Evolutionary conservation across 1,140 invertebrate species (phyloP), one percentile per base, ranked within the genome.

Genomic region (Drosophila albomicans): DNA sequence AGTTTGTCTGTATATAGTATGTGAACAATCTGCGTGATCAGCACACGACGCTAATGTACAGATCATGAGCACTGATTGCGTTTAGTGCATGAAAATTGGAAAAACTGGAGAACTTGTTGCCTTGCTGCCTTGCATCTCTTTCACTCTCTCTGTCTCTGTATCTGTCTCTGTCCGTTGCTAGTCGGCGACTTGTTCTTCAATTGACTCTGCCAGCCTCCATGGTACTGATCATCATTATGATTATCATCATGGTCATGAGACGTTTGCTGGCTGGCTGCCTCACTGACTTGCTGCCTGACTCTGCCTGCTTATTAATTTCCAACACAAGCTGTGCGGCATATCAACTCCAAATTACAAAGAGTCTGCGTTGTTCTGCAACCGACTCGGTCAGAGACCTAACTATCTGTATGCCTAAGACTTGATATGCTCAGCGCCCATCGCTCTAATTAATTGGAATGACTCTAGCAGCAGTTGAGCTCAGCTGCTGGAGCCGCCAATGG

Each of bases 1-100:
- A 32, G 28, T 57, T 3, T 13, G 20, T 41, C 7, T 57, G 15
- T 38, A 2, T 61, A 8, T 49, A 5, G 35, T 64, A 45, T 79
- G 62, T 77, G 68, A 66, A 81, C 78, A 88, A 88, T 88, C 85
- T 85, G 81, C 75, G 75, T 90, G 85, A 88, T 89, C 85, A 88
- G 84, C 81, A 88, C 78, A 89, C 85, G 84, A 88, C 84, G 81
- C 78, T 88, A 88, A 88, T 88, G 84, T 88, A 89, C 86, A 89
- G 85, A 88, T 88, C 84, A 88, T 88, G 84, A 84, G 84, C 84
- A 89, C 81, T 81, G 84, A 88, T 89, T 88, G 85, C 84, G 81
- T 79, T 88, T 88, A 82, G 66, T 84, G 77, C 78, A 88, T 88
- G 84, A 87, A 87, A 87, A 87, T 87, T 82, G 84, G 82, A 88